Percentiles rank a stretch among this genome's conserved stretches.
phyloP scores from a whole-genome alignment of 1,140 invertebrate species.

The Pygmarrhopalites habei region DNA sequence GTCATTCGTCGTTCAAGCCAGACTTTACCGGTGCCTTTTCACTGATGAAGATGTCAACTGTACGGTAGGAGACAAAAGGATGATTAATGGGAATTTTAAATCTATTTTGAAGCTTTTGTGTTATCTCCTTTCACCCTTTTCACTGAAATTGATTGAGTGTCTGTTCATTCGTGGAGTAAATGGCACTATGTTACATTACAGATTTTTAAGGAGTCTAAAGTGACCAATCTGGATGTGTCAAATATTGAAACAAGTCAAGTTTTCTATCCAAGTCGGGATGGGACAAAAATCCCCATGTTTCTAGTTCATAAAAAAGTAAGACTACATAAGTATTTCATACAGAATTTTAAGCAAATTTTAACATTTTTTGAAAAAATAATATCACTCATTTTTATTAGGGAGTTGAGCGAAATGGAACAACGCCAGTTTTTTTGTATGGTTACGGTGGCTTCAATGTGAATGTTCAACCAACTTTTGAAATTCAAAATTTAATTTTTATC shows the following conservation, averaged over 20 bases:
- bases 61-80: too few species aligned
- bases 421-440: conserved; percentile 80
- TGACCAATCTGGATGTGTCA: neutral
- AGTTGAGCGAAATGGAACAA: neutral
- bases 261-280: neutral
- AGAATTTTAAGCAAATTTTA: too few species aligned
- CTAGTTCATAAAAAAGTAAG: neutral
- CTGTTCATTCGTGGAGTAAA: too few species aligned
- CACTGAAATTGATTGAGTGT: neutral
- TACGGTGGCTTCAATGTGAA: conserved; percentile 96
- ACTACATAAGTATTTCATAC: too few species aligned
- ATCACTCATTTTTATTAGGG: too few species aligned
- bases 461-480: conserved; percentile 73
- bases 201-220: neutral
- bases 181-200: too few species aligned
- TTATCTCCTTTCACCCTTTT: too few species aligned
- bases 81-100: too few species aligned
- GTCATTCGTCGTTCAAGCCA: neutral
- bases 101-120: too few species aligned
- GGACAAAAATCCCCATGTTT: neutral
- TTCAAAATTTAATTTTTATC: conserved; percentile 76
- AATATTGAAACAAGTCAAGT: neutral
- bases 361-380: too few species aligned
- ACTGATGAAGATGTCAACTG: neutral
- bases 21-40: neutral